Evolutionary conservation across 1,140 invertebrate species (phyloP).

Genomic region (Solen grandis): DNA sequence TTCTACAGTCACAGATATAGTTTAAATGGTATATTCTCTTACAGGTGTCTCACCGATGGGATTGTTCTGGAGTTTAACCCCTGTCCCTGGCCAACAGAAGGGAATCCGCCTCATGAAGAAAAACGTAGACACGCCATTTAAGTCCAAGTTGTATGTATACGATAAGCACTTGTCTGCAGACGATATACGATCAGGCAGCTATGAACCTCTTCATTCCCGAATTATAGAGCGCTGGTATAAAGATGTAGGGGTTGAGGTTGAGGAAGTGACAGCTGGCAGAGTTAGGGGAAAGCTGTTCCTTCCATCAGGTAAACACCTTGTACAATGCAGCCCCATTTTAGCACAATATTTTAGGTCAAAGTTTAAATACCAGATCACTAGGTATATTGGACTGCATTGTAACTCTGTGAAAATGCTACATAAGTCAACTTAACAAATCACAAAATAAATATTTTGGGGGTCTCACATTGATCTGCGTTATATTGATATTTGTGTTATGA

Average conservation of each 20-base stretch:
- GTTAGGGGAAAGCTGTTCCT: constrained; percentile 43
- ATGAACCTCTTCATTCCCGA: not conserved
- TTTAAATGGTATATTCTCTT: too few species aligned
- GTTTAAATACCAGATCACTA: too few species aligned
- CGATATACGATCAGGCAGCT: not conserved
- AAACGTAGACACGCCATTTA: constrained; percentile 29
- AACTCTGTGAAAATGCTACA: too few species aligned
- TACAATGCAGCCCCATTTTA: too few species aligned
- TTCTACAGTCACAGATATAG: too few species aligned
- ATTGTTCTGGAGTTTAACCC: constrained; percentile 46
- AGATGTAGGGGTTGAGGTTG: constrained; percentile 1
- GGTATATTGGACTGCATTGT: too few species aligned
- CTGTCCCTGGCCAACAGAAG: constrained; percentile 28
- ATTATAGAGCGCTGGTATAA: constrained; percentile 42
- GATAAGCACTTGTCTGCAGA: constrained; percentile 11
- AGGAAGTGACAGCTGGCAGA: constrained; percentile 28
- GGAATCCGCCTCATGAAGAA: constrained; percentile 47
- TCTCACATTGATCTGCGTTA: too few species aligned
- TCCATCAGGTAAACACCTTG: constrained; percentile 35
- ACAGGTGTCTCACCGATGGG: constrained; percentile 52
- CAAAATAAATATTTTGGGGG: too few species aligned
- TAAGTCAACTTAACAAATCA: too few species aligned
- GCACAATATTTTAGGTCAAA: too few species aligned
- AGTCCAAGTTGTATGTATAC: not conserved
- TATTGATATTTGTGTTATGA: too few species aligned